These are phyloP conservation scores for Hystrix cristata DNA, from an alignment of 2,113 vertebrate species.

Conservation along the genomic window DNA sequence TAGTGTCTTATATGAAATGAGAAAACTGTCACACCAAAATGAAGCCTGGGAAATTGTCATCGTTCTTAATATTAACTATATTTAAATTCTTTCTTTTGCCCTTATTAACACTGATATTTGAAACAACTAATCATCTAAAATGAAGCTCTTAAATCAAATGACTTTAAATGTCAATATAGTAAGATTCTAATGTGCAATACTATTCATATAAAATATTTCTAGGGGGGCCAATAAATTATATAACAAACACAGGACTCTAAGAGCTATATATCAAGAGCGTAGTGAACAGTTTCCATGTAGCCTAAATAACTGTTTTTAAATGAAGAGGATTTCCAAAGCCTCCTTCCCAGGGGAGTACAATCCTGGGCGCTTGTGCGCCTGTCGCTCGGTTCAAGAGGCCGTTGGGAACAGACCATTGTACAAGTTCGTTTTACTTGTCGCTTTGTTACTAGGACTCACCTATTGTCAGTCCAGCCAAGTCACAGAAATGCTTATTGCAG, in stretches of 20 bases:
- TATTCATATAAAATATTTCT: constrained; percentile 76
- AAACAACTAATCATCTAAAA: constrained; percentile 77
- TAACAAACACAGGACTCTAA: constrained; percentile 59
- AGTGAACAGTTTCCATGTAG: constrained; percentile 46
- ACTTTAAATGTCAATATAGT: constrained; percentile 46
- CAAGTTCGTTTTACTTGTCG: constrained; percentile 62
- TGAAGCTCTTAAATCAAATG: constrained; percentile 73
- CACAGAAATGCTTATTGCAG: constrained; percentile 90
- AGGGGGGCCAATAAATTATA: constrained; percentile 37
- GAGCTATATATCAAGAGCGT: constrained; percentile 38
- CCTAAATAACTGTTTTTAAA: constrained; percentile 69
- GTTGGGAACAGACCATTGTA: constrained; percentile 30
- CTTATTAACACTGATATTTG: constrained; percentile 81
- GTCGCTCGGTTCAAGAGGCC: background rate
- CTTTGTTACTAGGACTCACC: constrained; percentile 81
- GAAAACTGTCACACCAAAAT: constrained; percentile 80
- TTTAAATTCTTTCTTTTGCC: constrained; percentile 67
- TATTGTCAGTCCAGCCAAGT: constrained; percentile 89
- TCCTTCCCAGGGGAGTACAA: constrained; percentile 17
- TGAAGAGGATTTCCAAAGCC: constrained; percentile 8
- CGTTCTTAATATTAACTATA: constrained; percentile 83
- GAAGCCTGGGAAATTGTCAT: constrained; percentile 83
- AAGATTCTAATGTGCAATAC: constrained; percentile 59
- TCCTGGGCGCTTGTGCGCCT: background rate
- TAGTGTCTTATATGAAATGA: constrained; percentile 85